Conservation (phyloP, 2,113 vertebrate species). For the Mirounga angustirostris region DNA sequence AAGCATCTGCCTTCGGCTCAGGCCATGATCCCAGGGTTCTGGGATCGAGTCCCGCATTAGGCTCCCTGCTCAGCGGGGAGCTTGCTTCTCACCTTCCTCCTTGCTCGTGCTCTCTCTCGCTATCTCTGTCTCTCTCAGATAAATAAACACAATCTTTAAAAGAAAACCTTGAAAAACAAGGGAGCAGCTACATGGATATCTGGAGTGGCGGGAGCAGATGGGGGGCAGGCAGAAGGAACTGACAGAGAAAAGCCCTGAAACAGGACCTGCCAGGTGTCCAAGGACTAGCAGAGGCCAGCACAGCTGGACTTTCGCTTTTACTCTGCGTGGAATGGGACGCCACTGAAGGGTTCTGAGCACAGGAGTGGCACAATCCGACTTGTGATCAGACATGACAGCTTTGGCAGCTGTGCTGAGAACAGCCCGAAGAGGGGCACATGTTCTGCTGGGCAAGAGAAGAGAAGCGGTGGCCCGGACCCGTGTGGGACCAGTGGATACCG, state of each 20-base stretch:
- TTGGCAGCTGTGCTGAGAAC: background rate
- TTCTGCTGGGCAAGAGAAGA: background rate
- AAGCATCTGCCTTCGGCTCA: background rate
- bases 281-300: background rate
- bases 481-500: no score
- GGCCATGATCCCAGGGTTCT: background rate
- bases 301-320: background rate
- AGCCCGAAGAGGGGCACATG: background rate
- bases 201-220: accelerated
- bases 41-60: accelerated
- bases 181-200: background rate
- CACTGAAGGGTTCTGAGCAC: background rate
- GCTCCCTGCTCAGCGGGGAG: background rate
- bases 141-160: background rate
- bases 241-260: background rate
- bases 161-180: background rate
- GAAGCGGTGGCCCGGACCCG: background rate
- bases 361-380: background rate
- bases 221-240: background rate
- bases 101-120: background rate
- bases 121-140: background rate
- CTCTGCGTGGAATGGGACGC: background rate
- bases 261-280: background rate
- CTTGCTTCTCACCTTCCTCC: background rate
- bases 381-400: background rate